Evolutionary conservation across 2,888 invertebrate species (phyloP).

Genomic region (Globia sparganii): DNA sequence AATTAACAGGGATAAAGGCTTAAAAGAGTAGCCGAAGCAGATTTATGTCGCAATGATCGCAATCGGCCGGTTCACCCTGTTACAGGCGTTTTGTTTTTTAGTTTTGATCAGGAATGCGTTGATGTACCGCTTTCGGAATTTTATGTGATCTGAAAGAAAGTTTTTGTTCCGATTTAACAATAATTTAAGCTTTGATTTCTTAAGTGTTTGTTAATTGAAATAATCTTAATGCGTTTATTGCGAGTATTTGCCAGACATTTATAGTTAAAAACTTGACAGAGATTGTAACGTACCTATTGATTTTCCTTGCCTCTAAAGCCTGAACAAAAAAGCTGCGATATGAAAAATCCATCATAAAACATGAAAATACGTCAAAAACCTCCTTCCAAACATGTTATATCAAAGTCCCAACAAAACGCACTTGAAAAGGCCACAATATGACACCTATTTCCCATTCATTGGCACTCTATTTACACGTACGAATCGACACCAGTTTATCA

Average conservation of each 20-base stretch:
- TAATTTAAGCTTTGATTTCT: slow-evolving; percentile 5
- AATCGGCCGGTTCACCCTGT: slow-evolving; percentile 87
- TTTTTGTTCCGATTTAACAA: slow-evolving; percentile 40
- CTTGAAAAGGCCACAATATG: slow-evolving; percentile 79
- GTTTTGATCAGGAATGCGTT: slow-evolving; percentile 76
- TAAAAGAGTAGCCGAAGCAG: slow-evolving; percentile 90
- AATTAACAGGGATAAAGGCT: slow-evolving; percentile 90
- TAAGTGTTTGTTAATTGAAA: neutral
- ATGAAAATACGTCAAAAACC: slow-evolving; percentile 48
- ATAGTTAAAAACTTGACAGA: neutral
- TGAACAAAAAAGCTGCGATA: slow-evolving; percentile 9
- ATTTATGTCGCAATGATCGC: slow-evolving; percentile 90
- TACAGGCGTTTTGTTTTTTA: slow-evolving; percentile 83
- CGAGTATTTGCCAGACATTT: neutral
- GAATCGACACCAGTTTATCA: slow-evolving; percentile 88
- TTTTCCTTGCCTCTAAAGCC: slow-evolving; percentile 14
- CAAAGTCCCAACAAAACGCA: slow-evolving; percentile 66
- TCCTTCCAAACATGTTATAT: slow-evolving; percentile 52
- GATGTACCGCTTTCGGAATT: slow-evolving; percentile 73
- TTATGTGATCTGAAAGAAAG: slow-evolving; percentile 52
- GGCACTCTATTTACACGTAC: slow-evolving; percentile 85
- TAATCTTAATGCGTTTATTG: no score
- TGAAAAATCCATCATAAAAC: slow-evolving; percentile 46
- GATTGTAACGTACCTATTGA: neutral
- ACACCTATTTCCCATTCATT: slow-evolving; percentile 87